Evolutionary conservation across 2,888 invertebrate genomes (phyloP), one percentile per base, ranked within the genome.

Genomic region (Andrena hattorfiana): DNA sequence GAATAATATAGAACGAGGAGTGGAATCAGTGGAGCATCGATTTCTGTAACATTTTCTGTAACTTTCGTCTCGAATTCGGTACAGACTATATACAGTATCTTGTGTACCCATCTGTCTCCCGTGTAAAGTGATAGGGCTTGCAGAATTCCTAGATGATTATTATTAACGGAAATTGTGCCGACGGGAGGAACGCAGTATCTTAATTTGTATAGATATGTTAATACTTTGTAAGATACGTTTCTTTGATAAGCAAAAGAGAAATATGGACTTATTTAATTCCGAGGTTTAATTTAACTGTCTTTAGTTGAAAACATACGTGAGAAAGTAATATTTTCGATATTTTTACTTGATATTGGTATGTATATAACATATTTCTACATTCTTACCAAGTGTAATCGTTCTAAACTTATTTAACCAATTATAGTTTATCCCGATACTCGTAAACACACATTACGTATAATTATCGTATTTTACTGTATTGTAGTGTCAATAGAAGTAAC

Each of bases 51-150:
- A 23, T 48, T 10, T 6, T 2, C 42, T 23, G 7, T 30, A 20
- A 59, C n/a, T 28, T 67, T 51, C 20, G 10, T 69, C 69, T 51
- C 16, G 8, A 70, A 60, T 79, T 23, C 35, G 60, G n/a, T 23
- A n/a, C 59, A 64, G 30, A 8, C 42, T 16, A 42, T 42, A 2
- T 67, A 42, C 20, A 32, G 56, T 32, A 59, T 42, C 59, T 59
- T 84, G 23, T 74, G 85, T 87, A 87, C 83, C 87, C 85, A 83
- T 85, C 83, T 86, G 60, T 77, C 74, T 74, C 76, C 63, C 83
- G 82, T 88, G 89, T 91, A 92, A 91, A 90, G 87, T 88, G 84
- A 87, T 90, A 86, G 89, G 90, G 89, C 87, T 90, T 89, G 87
- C 87, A 85, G 85, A 42, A 90, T 91, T 91, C 89, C 89, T 92